These are phyloP conservation scores for Lordiphosa stackelbergi DNA, from an alignment of 1,140 invertebrate genomes.

Conservation along the genomic window DNA sequence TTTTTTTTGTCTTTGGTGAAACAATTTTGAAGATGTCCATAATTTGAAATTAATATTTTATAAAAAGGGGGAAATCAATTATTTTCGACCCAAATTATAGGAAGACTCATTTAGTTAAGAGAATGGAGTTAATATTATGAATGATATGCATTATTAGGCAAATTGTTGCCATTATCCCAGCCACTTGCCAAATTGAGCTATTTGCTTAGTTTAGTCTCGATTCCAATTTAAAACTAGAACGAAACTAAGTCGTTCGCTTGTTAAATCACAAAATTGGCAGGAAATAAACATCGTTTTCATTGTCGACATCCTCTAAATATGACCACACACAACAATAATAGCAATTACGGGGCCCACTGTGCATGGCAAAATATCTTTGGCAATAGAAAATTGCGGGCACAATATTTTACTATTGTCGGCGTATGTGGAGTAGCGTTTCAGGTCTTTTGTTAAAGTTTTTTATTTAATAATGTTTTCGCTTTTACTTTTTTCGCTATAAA, in stretches of 20 bases:
- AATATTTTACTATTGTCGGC: conserved; percentile 25
- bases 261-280: conserved; percentile 30
- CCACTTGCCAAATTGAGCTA: too few species aligned
- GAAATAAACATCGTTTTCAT: conserved; percentile 11
- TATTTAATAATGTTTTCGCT: conserved; percentile 21
- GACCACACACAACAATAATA: conserved; percentile 33
- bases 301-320: neutral
- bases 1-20: conserved; percentile 14
- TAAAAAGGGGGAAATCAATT: too few species aligned
- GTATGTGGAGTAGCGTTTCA: conserved; percentile 31
- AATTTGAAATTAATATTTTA: conserved; percentile 14
- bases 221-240: conserved; percentile 16
- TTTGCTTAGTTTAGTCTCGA: neutral
- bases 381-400: conserved; percentile 49
- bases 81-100: too few species aligned
- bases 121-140: too few species aligned
- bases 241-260: conserved; percentile 20
- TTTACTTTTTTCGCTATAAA: conserved; percentile 49
- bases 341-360: conserved; percentile 46
- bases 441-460: conserved; percentile 30
- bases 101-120: too few species aligned
- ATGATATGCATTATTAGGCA: too few species aligned
- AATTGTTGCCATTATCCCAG: too few species aligned
- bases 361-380: conserved; percentile 45
- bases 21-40: conserved; percentile 11